phyloP scores from a whole-genome alignment of 2,113 vertebrate genomes.

The Callionymus lyra region DNA sequence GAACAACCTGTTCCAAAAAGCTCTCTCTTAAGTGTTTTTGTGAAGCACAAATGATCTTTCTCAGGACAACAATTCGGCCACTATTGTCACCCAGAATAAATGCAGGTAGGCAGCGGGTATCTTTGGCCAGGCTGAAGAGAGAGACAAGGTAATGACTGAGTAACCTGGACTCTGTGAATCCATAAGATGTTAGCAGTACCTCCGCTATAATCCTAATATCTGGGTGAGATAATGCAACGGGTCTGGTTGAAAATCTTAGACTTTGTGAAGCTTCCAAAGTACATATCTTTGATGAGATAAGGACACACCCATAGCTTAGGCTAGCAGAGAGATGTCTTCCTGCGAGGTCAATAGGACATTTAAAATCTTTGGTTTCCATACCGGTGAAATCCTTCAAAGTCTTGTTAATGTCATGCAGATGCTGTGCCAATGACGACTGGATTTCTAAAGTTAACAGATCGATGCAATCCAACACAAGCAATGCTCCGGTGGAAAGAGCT shows the following conservation, averaged over 20 bases:
- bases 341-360: constrained; percentile 44
- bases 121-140: constrained; percentile 62
- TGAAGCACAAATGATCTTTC: constrained; percentile 55
- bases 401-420: constrained; percentile 58
- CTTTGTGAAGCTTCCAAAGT: constrained; percentile 53
- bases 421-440: constrained; percentile 66
- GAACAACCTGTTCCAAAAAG: constrained; percentile 3
- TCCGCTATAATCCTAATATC: constrained; percentile 64
- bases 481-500: constrained; percentile 71
- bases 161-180: constrained; percentile 62
- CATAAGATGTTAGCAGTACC: constrained; percentile 65
- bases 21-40: constrained; percentile 30
- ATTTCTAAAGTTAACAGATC: constrained; percentile 55
- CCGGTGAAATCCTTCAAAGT: constrained; percentile 44
- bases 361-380: constrained; percentile 11
- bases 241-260: constrained; percentile 62
- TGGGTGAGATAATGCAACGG: constrained; percentile 64
- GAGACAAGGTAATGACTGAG: constrained; percentile 61
- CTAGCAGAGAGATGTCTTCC: constrained; percentile 52
- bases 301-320: constrained; percentile 66
- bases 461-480: constrained; percentile 67
- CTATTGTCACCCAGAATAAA: constrained; percentile 23
- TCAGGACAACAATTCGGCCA: constrained; percentile 58
- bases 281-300: constrained; percentile 43
- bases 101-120: constrained; percentile 53